Base-by-base conservation (phyloP, 2,888 invertebrate genomes). In the Cheilosia pagana region DNA sequence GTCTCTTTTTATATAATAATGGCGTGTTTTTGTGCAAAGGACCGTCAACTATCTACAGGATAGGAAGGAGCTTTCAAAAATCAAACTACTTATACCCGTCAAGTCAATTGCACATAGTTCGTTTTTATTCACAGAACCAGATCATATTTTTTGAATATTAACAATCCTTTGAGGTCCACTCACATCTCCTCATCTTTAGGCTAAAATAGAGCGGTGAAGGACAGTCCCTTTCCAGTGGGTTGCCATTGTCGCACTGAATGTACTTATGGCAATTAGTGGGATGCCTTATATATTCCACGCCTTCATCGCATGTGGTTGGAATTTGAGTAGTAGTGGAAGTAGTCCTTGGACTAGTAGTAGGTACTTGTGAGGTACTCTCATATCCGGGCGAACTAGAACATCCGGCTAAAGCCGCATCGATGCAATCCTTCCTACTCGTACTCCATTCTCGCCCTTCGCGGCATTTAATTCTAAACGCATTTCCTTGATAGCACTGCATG, bases 161-260 rank as follows among this genome's bases (percentile, higher is more conserved):
- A 59, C 87, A 87, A n/a, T 63, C 45, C 14, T 19, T 60, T 55
- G 67, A 12, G 23, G 25, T 72, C 89, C 89, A 88, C 14, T 86
- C 88, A 21, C 89, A 89, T 14, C n/a, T 43, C 0, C 45, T 79
- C 1, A 31, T 10, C 0, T 5, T 14, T 5, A 62, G 55, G 28
- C 86, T 87, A 87, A 88, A 89, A 50, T 83, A 88, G 0, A 88
- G 59, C 2, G 60, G 16, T 3, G 23, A n/a, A 0, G 88, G 81
- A 59, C 89, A 89, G 0, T 65, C 19, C 19, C 43, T 68, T 43
- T 72, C 62, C 25, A 86, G 21, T 14, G 68, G 67, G 3, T 57
- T 21, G 2, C 87, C 86, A 71, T 86, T 72, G 14, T 65, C 75
- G 39, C 88, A 88, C 19, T 87, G 83, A 28, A 87, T 53, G 50